Evolutionary conservation across 2,888 invertebrate genomes (phyloP), one percentile per base, ranked within the genome.

Genomic region (Atrina japonica): DNA sequence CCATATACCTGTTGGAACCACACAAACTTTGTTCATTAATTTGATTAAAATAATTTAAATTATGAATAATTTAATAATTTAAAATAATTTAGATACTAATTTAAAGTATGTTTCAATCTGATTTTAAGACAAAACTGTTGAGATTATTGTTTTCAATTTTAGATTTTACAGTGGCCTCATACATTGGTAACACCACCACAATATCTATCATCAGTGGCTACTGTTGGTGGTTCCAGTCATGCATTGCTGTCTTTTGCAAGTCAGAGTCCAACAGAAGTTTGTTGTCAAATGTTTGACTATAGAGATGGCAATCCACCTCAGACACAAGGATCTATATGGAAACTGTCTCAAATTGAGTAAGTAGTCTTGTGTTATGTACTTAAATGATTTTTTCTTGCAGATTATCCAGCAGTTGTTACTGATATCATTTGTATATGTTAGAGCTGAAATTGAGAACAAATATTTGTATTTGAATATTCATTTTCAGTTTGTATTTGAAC

Each of bases 161-260:
- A 86, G 86, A 81, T 86, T n/a, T 65, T 86, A 49, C 76, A 77
- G 52, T 84, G 83, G 83, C 69, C 81, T 7, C 83, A 84, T 49
- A 75, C 80, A 70, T 65, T 83, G 21, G 56, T 59, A 21, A 60
- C 75, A 7, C 69, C 80, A 0, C 83, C 85, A 11, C 82, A 82
- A 66, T 84, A 85, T 63, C 47, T 85, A 41, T 65, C 68, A 29
- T 55, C 66, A 11, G 53, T 50, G 21, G 9, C 65, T 6, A 23
- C 23, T 30, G 43, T 66, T 14, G 52, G 49, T 21, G 61, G 47
- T 1, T 45, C 43, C 18, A 58, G 56, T n/a, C 78, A 76, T 40
- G 74, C 73, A 25, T 59, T 80, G 23, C 56, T 85, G 25, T 73
- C 83, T 49, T n/a, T 83, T 7, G 82, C 77, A 14, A 80, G 79